A percentile compares a stretch with the other conserved stretches of the same genome.
Evolutionary conservation across 2,888 invertebrate species (phyloP).

Genomic region (Melanchra persicariae): DNA sequence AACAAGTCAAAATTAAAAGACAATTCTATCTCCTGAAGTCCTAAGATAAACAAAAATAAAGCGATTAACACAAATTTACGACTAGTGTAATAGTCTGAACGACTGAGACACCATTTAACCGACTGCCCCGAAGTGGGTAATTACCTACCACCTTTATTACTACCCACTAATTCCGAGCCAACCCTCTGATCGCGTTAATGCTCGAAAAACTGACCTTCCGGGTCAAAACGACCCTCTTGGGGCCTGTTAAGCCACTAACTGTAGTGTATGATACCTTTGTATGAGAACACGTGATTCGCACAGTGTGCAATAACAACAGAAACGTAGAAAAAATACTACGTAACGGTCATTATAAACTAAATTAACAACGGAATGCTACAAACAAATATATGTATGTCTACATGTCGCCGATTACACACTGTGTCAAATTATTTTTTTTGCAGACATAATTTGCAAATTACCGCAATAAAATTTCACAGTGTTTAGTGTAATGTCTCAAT

Average conservation of each 20-base stretch:
- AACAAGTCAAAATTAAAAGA: neutral
- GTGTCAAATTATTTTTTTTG: constrained; percentile 48
- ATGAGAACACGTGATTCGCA: constrained; percentile 75
- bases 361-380: constrained; percentile 45
- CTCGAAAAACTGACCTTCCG: constrained; percentile 89
- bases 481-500: constrained; percentile 66
- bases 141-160: constrained; percentile 86
- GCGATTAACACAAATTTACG: constrained; percentile 64
- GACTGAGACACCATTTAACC: constrained; percentile 72
- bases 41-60: constrained; percentile 53
- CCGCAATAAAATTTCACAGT: constrained; percentile 64
- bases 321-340: constrained; percentile 34
- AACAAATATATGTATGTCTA: constrained; percentile 42
- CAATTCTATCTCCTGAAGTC: constrained; percentile 6
- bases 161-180: constrained; percentile 81
- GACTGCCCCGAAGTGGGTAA: constrained; percentile 86
- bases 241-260: constrained; percentile 83
- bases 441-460: constrained; percentile 56
- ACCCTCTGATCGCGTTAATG: constrained; percentile 88
- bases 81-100: constrained; percentile 60
- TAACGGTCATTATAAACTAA: constrained; percentile 34
- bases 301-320: constrained; percentile 32
- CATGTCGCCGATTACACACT: constrained; percentile 45
- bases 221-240: constrained; percentile 82
- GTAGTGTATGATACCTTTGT: constrained; percentile 70